These are phyloP conservation scores for Cynocephalus volans DNA, from an alignment of 2,113 vertebrate genomes.

Conservation along the genomic window DNA sequence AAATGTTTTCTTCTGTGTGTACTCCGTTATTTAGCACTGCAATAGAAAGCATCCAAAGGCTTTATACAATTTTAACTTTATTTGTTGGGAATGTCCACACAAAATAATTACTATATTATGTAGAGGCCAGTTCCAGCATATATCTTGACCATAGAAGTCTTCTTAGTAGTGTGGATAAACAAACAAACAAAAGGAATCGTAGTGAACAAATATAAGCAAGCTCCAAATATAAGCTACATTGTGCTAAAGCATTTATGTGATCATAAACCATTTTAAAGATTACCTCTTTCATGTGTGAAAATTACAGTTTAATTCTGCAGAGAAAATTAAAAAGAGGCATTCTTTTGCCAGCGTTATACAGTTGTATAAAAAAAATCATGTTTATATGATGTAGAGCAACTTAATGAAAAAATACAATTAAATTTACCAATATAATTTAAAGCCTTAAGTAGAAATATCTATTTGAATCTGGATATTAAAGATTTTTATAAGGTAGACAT, in stretches of 20 bases:
- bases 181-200: not conserved
- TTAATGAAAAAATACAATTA: constrained; percentile 27
- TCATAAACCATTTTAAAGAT: constrained; percentile 26
- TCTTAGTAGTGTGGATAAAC: not conserved
- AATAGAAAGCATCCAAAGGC: not conserved
- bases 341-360: not conserved
- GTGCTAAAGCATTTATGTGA: not conserved
- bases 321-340: not conserved
- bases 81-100: not conserved
- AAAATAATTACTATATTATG: not conserved
- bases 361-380: not conserved
- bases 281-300: not conserved
- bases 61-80: not conserved
- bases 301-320: not conserved
- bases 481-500: not conserved
- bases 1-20: constrained; percentile 81
- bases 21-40: constrained; percentile 60
- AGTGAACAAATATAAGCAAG: not conserved
- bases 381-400: not conserved
- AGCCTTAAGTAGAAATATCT: constrained; percentile 25
- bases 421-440: not conserved
- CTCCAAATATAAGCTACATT: not conserved
- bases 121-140: not conserved
- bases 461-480: not conserved
- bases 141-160: not conserved